A percentile compares a stretch with the other conserved stretches of the same genome.
phyloP scores from a whole-genome alignment of 1,140 invertebrate species.

The Philotrypesis tridentata region DNA sequence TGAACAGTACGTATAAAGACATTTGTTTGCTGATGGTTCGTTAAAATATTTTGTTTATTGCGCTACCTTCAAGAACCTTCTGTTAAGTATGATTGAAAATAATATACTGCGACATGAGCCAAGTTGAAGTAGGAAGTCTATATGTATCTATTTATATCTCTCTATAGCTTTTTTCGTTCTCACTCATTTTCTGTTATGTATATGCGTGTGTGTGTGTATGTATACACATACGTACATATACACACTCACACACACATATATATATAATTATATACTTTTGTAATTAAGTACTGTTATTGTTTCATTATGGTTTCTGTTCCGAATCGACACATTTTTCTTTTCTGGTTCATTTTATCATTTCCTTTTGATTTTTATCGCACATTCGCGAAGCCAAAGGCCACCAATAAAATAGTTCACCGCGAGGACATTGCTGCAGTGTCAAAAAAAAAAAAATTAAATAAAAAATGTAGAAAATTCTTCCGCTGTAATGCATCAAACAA shows the following conservation, averaged over 20 bases:
- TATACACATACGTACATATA: too few relatives aligned
- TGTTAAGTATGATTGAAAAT: constrained; percentile 45
- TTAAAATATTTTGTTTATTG: constrained; percentile 49
- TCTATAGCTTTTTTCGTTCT: constrained; percentile 14
- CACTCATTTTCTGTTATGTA: not conserved
- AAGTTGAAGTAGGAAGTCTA: constrained; percentile 37
- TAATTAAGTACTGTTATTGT: not conserved
- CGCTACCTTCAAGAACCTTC: constrained; percentile 26
- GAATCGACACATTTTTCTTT: not conserved
- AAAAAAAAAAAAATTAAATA: too few relatives aligned
- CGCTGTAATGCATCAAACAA: too few relatives aligned
- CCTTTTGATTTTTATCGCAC: not conserved
- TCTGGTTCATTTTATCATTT: not conserved
- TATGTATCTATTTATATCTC: constrained; percentile 14
- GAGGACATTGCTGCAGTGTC: not conserved
- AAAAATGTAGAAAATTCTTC: too few relatives aligned
- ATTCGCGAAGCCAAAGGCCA: not conserved
- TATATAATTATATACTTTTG: too few relatives aligned
- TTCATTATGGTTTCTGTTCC: not conserved
- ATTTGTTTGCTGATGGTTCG: constrained; percentile 49
- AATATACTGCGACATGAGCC: constrained; percentile 29
- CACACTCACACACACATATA: too few relatives aligned
- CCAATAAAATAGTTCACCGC: not conserved
- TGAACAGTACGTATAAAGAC: constrained; percentile 50
- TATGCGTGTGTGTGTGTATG: too few relatives aligned